Base-by-base conservation (phyloP, 2,797 vertebrate genomes). In the Xiphophorus birchmanni region DNA sequence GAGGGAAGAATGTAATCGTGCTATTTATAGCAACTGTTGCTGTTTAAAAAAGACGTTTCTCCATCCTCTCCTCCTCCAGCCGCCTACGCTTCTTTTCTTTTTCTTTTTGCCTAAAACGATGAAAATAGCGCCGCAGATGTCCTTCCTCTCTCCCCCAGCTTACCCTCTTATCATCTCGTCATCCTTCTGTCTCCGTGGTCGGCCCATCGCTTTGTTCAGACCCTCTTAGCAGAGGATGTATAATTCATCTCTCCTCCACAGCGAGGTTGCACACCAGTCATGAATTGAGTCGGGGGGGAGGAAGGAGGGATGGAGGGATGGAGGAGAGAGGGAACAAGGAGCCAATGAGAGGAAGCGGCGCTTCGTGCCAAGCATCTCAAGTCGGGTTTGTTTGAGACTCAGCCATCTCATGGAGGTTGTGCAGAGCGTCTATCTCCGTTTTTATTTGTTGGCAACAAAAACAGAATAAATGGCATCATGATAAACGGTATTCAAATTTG, bases 1-100 rank as follows among this genome's bases (percentile, higher is more conserved):
- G 78, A 84, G 80, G 76, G 87, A 87, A 86, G 79, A 92, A 91
- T 92, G 84, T 90, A 90, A 93, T 77, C 86, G 9, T 76, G 86
- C 95, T 96, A 96, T 95, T 93, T 95, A 92, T 96, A 95, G 95
- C 69, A 90, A 84, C 92, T 82, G 93, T 93, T 94, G 90, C 93
- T 54, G 82, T 82, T 92, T 26, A 78, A 77, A 79, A 77, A 75
- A 84, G 73, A 52, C 58, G 74, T 47, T 40, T 86, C 69, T 83
- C 77, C 77, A 76, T 91, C 82, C 81, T 83, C 75, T 65, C 18
- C 73, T 76, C 18, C 73, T 4, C 35, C 73, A 40, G 26, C 71
- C 76, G 60, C 80, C 81, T 76, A 77, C 35, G 44, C 65, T 32
- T 76, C 76, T 47, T 21, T 67, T 67, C 50, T 23, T 23, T 52